Evolutionary conservation across 2,888 invertebrate species (phyloP).

Genomic region (Thera obeliscata): DNA sequence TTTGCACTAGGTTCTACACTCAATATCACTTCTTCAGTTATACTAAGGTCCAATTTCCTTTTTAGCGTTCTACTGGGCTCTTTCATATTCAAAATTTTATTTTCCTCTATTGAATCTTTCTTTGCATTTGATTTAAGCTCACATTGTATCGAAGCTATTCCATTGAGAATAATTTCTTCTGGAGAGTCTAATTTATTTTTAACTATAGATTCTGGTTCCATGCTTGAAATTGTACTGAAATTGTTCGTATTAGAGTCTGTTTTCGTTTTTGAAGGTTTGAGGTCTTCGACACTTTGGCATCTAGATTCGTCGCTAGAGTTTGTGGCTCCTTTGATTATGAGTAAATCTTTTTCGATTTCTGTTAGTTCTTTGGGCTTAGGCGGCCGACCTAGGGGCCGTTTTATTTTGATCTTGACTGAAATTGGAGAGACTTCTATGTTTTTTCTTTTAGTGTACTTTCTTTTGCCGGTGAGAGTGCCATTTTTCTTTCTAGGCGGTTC

Average conservation of each 20-base stretch:
- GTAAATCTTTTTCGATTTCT: constrained; percentile 74
- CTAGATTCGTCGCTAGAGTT: constrained; percentile 67
- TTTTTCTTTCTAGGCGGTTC: constrained; percentile 72
- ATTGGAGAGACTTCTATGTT: constrained; percentile 62
- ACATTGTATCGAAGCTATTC: background rate
- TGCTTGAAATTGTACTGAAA: constrained; percentile 13
- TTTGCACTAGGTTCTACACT: constrained; percentile 36
- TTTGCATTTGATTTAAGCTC: constrained; percentile 13
- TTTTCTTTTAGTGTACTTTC: constrained; percentile 71
- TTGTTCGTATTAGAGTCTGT: constrained; percentile 14
- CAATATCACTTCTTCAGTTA: constrained; percentile 25
- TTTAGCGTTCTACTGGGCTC: constrained; percentile 16
- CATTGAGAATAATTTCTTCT: constrained; percentile 12
- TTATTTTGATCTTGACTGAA: constrained; percentile 54
- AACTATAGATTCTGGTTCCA: constrained; percentile 6
- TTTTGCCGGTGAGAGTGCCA: constrained; percentile 54
- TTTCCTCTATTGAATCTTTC: background rate
- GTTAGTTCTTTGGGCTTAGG: constrained; percentile 69
- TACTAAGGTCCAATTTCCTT: constrained; percentile 27
- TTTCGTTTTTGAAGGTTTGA: constrained; percentile 17
- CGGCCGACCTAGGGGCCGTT: constrained; percentile 59
- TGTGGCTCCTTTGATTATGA: constrained; percentile 73
- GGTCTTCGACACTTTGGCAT: constrained; percentile 43
- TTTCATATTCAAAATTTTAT: constrained; percentile 1
- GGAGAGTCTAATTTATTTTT: constrained; percentile 15